A percentile compares a stretch with the other conserved stretches of the same genome.
Evolutionary conservation across 1,140 invertebrate species (phyloP).

Genomic region (Drosophila sulfurigaster): DNA sequence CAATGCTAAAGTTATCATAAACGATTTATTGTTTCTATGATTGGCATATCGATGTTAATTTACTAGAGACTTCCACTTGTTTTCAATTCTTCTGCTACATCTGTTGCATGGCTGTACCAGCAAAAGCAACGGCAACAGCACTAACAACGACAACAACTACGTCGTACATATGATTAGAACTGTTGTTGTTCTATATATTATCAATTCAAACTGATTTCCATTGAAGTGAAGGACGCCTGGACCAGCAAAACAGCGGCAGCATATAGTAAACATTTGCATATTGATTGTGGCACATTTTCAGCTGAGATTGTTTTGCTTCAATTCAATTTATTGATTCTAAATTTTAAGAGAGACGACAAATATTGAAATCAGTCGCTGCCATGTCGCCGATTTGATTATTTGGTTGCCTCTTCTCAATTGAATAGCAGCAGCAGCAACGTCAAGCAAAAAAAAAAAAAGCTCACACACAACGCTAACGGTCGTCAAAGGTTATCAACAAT

Average conservation of each 20-base stretch:
- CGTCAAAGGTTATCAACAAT: constrained; percentile 45
- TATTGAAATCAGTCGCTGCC: constrained; percentile 68
- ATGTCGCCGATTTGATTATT: constrained; percentile 54
- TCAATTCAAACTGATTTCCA: constrained; percentile 63
- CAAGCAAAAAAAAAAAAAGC: not conserved
- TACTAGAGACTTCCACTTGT: not conserved
- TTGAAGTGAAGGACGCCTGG: constrained; percentile 66
- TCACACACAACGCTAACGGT: not conserved
- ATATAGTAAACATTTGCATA: constrained; percentile 70
- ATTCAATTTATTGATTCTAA: constrained; percentile 65
- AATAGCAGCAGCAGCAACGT: constrained; percentile 5
- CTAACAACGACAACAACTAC: constrained; percentile 20
- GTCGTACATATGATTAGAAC: constrained; percentile 28
- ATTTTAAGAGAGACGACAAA: constrained; percentile 45
- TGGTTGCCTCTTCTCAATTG: constrained; percentile 51
- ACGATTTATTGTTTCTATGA: not conserved
- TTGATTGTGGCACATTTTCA: constrained; percentile 73
- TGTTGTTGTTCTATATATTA: constrained; percentile 39
- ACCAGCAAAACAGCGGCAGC: constrained; percentile 7
- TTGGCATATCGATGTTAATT: constrained; percentile 1
- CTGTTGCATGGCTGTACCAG: constrained; percentile 14
- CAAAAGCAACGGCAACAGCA: constrained; percentile 1
- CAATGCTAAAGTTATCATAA: not conserved
- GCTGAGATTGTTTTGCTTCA: constrained; percentile 50
- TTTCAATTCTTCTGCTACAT: not conserved